Conservation (phyloP, 2,113 vertebrate genomes). For the Athene noctua region DNA sequence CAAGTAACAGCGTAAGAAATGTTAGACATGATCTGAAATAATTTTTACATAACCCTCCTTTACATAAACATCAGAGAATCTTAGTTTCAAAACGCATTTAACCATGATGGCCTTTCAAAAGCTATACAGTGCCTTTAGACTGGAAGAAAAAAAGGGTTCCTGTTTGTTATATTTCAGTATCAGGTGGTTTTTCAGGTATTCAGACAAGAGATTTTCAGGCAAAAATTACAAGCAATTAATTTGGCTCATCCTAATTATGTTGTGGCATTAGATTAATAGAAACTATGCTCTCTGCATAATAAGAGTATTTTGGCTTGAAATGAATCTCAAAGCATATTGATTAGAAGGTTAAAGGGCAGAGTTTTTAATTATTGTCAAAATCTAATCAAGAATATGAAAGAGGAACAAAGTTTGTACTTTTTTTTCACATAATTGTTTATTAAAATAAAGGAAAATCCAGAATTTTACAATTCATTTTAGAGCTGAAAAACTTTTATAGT, state of each 20-base stretch:
- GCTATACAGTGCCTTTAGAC: not conserved
- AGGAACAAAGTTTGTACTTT: not conserved
- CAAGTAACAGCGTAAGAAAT: not conserved
- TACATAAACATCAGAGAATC: not conserved
- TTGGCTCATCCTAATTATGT: not conserved
- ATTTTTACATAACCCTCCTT: not conserved
- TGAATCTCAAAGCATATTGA: not conserved
- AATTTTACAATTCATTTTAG: not conserved
- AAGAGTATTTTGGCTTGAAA: not conserved
- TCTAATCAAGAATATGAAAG: not conserved
- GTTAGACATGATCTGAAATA: not conserved
- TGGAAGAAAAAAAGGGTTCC: not conserved
- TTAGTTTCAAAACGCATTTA: not conserved
- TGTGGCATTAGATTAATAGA: not conserved
- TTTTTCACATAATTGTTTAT: conserved; percentile 1
- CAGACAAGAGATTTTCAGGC: not conserved
- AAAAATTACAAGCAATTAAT: not conserved
- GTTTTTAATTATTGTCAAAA: not conserved
- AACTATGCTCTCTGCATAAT: not conserved
- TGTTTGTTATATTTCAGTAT: not conserved
- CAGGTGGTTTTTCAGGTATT: not conserved
- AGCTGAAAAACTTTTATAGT: not conserved
- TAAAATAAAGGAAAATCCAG: not conserved
- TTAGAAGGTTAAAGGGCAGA: not conserved
- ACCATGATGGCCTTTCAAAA: not conserved